phyloP scores from a whole-genome alignment of 2,797 vertebrate genomes.

The Epinephelus malabaricus region DNA sequence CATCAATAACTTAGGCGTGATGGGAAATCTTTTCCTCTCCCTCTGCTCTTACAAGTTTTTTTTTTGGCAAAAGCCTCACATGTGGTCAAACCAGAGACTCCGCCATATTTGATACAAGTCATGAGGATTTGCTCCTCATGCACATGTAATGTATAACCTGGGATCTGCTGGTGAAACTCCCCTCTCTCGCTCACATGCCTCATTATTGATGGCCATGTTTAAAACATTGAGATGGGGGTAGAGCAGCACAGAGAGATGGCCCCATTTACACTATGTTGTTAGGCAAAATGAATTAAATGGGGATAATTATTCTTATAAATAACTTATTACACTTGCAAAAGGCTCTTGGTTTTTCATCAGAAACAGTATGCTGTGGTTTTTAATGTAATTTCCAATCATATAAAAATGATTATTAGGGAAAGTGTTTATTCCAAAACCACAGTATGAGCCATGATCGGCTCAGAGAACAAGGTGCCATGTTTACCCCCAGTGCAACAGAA shows the following conservation, averaged over 20 bases:
- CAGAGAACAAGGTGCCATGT: neutral
- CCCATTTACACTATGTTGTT: neutral
- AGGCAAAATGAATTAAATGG: slow-evolving; percentile 8
- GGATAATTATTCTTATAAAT: slow-evolving; percentile 13
- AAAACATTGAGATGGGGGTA: slow-evolving; percentile 38
- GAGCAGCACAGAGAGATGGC: slow-evolving; percentile 1
- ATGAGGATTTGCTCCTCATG: slow-evolving; percentile 19
- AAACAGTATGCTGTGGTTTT: neutral
- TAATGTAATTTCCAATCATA: neutral
- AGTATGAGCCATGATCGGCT: neutral
- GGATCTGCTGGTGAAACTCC: slow-evolving; percentile 24
- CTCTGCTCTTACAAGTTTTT: slow-evolving; percentile 14
- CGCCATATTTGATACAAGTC: slow-evolving; percentile 20
- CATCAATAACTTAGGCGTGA: slow-evolving; percentile 67
- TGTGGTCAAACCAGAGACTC: slow-evolving; percentile 21
- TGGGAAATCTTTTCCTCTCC: slow-evolving; percentile 45
- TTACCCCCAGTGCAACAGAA: slow-evolving; percentile 23
- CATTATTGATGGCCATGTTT: slow-evolving; percentile 52
- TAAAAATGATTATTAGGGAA: neutral
- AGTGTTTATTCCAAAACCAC: neutral
- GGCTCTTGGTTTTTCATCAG: neutral
- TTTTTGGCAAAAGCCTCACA: slow-evolving; percentile 25
- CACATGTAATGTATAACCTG: slow-evolving; percentile 30
- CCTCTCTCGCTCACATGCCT: slow-evolving; percentile 11
- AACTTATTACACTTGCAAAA: slow-evolving; percentile 13